Conservation (phyloP, 2,113 vertebrate species). For the Tachycineta bicolor region DNA sequence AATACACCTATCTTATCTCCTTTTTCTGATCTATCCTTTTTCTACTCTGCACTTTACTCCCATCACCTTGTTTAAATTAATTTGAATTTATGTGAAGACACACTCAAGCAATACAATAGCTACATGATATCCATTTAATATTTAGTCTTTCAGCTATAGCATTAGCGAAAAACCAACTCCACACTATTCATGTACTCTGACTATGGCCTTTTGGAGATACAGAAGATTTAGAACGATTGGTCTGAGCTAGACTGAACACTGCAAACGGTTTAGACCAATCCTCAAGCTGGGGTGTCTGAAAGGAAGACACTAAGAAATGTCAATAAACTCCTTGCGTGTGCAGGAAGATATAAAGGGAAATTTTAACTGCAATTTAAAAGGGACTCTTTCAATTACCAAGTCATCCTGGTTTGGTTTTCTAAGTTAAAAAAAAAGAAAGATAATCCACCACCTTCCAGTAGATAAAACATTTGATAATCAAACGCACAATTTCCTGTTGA, state of each 20-base stretch:
- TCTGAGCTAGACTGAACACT: background rate
- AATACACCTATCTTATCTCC: slow-evolving; percentile 60
- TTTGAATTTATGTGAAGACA: slow-evolving; percentile 45
- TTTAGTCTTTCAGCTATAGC: background rate
- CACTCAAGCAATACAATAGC: slow-evolving; percentile 4
- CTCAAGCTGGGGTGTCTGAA: background rate
- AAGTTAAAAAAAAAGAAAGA: background rate
- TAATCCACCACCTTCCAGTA: background rate
- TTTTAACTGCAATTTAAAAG: background rate
- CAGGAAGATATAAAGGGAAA: background rate
- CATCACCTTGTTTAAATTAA: slow-evolving; percentile 45
- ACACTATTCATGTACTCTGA: background rate
- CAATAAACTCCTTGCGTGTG: background rate
- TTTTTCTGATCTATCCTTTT: slow-evolving; percentile 44
- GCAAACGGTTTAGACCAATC: background rate
- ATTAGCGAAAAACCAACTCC: background rate
- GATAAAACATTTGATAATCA: background rate
- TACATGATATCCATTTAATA: background rate
- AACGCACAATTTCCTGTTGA: background rate
- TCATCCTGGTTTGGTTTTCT: background rate
- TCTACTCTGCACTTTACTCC: slow-evolving; percentile 52
- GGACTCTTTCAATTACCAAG: background rate
- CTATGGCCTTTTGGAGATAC: background rate
- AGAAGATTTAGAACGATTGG: background rate
- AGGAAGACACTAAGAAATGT: background rate